Evolutionary conservation across 2,113 vertebrate genomes (phyloP).

Genomic region (Ophiodon elongatus): DNA sequence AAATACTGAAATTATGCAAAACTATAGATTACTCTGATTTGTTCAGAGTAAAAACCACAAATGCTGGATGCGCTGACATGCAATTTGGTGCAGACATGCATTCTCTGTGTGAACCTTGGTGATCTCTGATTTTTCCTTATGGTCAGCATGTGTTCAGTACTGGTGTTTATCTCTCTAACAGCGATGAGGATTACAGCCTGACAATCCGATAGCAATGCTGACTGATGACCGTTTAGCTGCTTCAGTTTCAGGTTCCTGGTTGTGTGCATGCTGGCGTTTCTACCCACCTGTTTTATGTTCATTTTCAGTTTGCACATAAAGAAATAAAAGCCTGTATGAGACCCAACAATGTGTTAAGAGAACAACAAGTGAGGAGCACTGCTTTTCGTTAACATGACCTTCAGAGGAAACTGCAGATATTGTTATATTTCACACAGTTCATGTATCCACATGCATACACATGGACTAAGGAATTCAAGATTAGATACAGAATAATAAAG

Average conservation of each 20-base stretch:
- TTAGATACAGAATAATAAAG: neutral
- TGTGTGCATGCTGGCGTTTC: neutral
- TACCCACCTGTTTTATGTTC: neutral
- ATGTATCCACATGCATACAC: neutral
- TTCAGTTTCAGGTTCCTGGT: neutral
- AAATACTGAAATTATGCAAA: neutral
- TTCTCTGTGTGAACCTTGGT: neutral
- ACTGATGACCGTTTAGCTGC: neutral
- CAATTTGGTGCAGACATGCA: neutral
- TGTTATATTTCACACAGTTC: constrained; percentile 19
- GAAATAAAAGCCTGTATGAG: constrained; percentile 61
- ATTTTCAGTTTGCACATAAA: neutral
- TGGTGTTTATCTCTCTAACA: neutral
- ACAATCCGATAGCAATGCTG: neutral
- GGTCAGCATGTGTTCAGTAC: neutral
- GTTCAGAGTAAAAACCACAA: neutral
- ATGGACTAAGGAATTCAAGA: neutral
- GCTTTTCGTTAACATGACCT: constrained; percentile 43
- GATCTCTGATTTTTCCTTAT: neutral
- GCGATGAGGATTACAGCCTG: neutral
- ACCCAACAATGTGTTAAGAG: constrained; percentile 45
- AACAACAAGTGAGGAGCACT: constrained; percentile 34
- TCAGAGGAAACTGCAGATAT: constrained; percentile 5
- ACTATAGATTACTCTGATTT: neutral
- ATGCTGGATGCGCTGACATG: neutral